Evolutionary conservation across 2,797 vertebrate genomes (phyloP).

Genomic region (Mus minutoides): DNA sequence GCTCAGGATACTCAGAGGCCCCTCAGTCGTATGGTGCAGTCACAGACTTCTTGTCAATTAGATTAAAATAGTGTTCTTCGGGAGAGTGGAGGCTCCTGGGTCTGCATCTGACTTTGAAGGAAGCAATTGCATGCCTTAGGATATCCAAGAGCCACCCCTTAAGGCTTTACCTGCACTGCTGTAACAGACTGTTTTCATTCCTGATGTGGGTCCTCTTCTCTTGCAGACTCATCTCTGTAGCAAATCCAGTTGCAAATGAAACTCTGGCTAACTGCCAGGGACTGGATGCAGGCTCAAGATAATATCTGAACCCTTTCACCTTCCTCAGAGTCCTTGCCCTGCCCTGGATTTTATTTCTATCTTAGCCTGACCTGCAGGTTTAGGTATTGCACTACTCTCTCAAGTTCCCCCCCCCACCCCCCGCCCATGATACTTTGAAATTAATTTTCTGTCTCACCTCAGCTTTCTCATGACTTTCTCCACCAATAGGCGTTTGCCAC

Average conservation of each 20-base stretch:
- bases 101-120: conserved; percentile 15
- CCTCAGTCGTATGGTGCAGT: background rate
- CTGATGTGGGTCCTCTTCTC: background rate
- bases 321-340: background rate
- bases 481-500: background rate
- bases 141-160: background rate
- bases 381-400: background rate
- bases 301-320: background rate
- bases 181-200: background rate
- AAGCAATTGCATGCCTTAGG: conserved; percentile 1
- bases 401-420: rapidly evolving
- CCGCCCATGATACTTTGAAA: background rate
- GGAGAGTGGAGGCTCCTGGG: background rate
- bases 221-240: background rate
- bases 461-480: background rate
- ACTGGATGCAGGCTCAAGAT: background rate
- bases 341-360: background rate
- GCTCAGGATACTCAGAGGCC: background rate
- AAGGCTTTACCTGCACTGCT: background rate
- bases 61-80: conserved; percentile 9
- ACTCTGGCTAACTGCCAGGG: background rate
- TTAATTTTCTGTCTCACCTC: background rate
- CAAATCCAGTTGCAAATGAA: conserved; percentile 36
- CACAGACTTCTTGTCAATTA: conserved; percentile 47
- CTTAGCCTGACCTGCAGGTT: background rate